phyloP scores from a whole-genome alignment of 2,113 vertebrate genomes.

The Brienomyrus longianalis region DNA sequence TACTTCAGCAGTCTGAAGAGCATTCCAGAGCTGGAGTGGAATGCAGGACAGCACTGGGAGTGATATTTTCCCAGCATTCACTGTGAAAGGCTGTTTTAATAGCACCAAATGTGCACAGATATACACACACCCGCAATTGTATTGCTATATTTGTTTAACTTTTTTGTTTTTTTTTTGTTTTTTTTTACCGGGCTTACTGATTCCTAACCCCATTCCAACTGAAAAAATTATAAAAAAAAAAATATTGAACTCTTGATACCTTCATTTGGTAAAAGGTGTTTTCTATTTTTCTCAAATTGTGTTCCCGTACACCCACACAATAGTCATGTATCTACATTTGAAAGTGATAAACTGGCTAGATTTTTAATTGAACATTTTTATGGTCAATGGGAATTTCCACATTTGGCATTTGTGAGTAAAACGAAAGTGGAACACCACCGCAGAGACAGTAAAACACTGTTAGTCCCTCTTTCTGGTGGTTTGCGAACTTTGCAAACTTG shows the following conservation, averaged over 20 bases:
- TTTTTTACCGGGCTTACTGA: neutral
- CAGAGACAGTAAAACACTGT: neutral
- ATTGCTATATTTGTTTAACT: neutral
- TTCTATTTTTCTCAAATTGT: neutral
- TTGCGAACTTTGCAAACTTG: neutral
- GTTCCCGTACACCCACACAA: neutral
- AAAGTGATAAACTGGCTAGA: slow-evolving; percentile 10
- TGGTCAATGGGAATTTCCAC: slow-evolving; percentile 14
- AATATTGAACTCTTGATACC: neutral
- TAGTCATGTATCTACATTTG: neutral
- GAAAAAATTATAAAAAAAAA: neutral
- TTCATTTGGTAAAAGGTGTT: neutral
- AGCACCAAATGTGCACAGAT: neutral
- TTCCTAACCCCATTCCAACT: neutral
- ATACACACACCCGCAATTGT: neutral
- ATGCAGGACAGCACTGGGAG: neutral
- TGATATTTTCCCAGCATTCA: neutral
- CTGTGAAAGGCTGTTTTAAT: neutral
- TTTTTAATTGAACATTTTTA: slow-evolving; percentile 8
- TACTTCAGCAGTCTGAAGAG: slow-evolving; percentile 2
- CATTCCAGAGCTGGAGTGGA: neutral
- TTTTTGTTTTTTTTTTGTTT: neutral
- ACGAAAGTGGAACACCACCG: neutral
- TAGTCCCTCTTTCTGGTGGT: neutral
- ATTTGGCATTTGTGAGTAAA: neutral